Evolutionary conservation across 2,797 vertebrate species (phyloP).

Genomic region (Lithobates sylvaticus): DNA sequence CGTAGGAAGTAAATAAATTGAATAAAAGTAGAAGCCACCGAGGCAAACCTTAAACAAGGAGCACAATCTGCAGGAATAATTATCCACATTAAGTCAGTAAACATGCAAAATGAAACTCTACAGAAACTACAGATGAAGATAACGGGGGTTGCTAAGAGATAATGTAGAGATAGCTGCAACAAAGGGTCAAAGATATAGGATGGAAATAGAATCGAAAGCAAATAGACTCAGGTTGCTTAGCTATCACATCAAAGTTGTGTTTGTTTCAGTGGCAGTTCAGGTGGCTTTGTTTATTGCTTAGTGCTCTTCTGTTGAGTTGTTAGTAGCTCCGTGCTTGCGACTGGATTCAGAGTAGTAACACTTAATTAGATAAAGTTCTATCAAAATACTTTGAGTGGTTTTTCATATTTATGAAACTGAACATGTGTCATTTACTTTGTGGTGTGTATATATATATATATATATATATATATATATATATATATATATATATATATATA

Average conservation of each 20-base stretch:
- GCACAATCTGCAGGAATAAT: background rate
- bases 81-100: background rate
- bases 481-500: too few relatives aligned
- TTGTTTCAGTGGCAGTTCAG: background rate
- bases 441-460: too few relatives aligned
- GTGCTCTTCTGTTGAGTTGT: background rate
- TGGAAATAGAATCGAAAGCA: background rate
- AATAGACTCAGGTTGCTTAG: background rate
- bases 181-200: background rate
- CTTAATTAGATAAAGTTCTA: too few relatives aligned
- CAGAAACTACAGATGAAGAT: background rate
- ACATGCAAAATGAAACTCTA: background rate
- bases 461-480: too few relatives aligned
- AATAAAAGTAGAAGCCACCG: background rate
- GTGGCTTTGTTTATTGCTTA: background rate
- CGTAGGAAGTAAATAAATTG: background rate
- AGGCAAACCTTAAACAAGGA: background rate
- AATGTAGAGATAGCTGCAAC: background rate
- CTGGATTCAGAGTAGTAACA: too few relatives aligned
- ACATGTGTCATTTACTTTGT: too few relatives aligned
- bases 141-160: background rate
- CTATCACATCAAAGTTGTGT: background rate
- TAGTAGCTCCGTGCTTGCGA: too few relatives aligned
- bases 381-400: too few relatives aligned
- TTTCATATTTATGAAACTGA: too few relatives aligned